Evolutionary conservation across 2,888 invertebrate species (phyloP).

Genomic region (Pachymerium ferrugineum): DNA sequence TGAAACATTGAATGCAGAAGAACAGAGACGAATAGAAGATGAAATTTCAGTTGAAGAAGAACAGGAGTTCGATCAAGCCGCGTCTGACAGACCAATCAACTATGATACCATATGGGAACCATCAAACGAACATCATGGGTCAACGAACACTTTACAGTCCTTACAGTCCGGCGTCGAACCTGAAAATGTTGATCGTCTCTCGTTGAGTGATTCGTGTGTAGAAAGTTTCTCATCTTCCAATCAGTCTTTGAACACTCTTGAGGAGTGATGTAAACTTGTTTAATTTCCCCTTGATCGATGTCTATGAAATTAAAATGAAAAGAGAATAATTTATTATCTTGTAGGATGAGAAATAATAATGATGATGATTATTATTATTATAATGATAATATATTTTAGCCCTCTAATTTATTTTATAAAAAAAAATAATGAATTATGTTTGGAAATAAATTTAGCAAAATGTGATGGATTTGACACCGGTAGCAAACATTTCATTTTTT

Average conservation of each 20-base stretch:
- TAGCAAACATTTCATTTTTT: background rate
- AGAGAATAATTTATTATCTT: slow-evolving; percentile 22
- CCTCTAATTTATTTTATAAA: slow-evolving; percentile 17
- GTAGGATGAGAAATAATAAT: slow-evolving; percentile 23
- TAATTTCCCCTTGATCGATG: background rate
- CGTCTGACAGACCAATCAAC: background rate
- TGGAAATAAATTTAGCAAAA: slow-evolving; percentile 2
- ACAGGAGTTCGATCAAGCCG: background rate
- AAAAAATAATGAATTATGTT: background rate
- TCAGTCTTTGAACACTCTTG: slow-evolving; percentile 31
- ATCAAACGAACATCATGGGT: background rate
- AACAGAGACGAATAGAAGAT: background rate
- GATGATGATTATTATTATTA: slow-evolving; percentile 9
- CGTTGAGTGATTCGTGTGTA: slow-evolving; percentile 42
- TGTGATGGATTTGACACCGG: background rate
- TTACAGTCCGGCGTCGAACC: slow-evolving; percentile 34
- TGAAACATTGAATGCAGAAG: slow-evolving; percentile 23
- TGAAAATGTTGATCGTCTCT: slow-evolving; percentile 39
- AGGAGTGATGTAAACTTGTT: background rate
- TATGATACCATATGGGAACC: background rate
- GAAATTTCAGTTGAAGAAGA: background rate
- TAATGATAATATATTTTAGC: slow-evolving; percentile 23
- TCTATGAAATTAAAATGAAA: no score
- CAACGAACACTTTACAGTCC: background rate
- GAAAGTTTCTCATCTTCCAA: slow-evolving; percentile 40